Evolutionary conservation across 2,888 invertebrate species (phyloP), one percentile per base, ranked within the genome.

Genomic region (Limnephilus rhombicus): DNA sequence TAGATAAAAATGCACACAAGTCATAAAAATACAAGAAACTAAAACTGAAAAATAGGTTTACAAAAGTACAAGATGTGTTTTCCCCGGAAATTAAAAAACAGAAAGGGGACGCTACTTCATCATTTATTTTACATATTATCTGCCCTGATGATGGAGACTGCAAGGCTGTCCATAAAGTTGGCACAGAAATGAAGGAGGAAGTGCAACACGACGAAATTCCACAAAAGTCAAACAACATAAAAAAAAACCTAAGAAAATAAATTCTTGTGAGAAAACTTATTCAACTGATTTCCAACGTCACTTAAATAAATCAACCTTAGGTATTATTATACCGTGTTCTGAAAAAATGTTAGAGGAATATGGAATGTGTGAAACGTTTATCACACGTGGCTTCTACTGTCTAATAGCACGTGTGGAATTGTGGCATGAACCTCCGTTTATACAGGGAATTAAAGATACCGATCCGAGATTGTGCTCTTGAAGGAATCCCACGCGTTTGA

Each of bases 381-480:
- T 68, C 68, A 68, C 68, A 68, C 68, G 68, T 68, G 7, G 68
- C 24, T 24, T 18, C 24, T n/a, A 68, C n/a, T n/a, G 4, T 15
- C 15, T 49, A 49, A 68, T 24, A 24, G n/a, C 68, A 68, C 68
- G 68, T 68, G 68, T 68, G 68, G 68, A n/a, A 82, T 81, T 81
- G 31, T 81, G 81, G 81, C 3, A 45, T 12, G 86, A 29, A 45
- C 29, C n/a, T n/a, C n/a, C 37, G 45, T 49, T 86, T 86, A 86
- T 86, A 45, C 49, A 13, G 13, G 18, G 91, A 82, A 81, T 91
- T 88, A 85, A 91, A 68, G 80, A 91, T 83, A 89, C 91, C 83
- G 45, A 91, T 91, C 82, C n/a, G 37, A 85, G 91, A 91, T 89
- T 91, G 91, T 41, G 45, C 85, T 68, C 68, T 80, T 83, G 85